Evolutionary conservation across 1,140 invertebrate species (phyloP).

Genomic region (Drosophila ogumai): DNA sequence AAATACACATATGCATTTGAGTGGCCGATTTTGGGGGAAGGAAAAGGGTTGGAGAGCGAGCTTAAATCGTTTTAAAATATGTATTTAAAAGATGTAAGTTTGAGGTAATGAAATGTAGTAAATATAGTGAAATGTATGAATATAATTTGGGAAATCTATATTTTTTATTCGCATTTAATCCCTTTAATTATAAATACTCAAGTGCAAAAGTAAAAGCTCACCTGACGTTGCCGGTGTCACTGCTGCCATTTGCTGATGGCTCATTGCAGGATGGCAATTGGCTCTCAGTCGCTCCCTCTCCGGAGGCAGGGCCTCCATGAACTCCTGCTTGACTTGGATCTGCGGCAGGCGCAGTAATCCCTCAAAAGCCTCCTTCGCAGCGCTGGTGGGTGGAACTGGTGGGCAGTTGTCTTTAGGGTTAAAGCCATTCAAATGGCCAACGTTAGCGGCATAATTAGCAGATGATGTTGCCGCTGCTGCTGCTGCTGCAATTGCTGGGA

Average conservation of each 20-base stretch:
- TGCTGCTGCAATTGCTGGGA: constrained; percentile 17
- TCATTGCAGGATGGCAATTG: constrained; percentile 20
- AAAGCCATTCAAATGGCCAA: constrained; percentile 81
- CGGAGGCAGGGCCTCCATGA: constrained; percentile 55
- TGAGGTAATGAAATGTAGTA: background rate
- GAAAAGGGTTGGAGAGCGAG: background rate
- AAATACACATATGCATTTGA: constrained; percentile 63
- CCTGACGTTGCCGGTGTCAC: constrained; percentile 22
- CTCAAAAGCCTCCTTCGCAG: constrained; percentile 30
- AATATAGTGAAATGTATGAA: too few relatives aligned
- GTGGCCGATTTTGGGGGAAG: background rate
- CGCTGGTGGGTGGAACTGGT: constrained; percentile 48
- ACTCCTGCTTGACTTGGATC: constrained; percentile 80
- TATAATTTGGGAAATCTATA: too few relatives aligned
- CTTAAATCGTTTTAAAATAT: background rate
- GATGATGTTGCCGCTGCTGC: constrained; percentile 46
- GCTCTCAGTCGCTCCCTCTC: constrained; percentile 13
- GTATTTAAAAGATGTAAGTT: background rate
- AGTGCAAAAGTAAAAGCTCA: background rate
- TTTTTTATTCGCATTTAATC: background rate
- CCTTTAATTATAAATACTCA: background rate
- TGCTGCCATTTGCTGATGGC: constrained; percentile 22
- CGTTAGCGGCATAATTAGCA: constrained; percentile 77
- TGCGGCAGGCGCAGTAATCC: constrained; percentile 60
- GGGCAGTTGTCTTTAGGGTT: constrained; percentile 70